Evolutionary conservation across 1,140 invertebrate species (phyloP), one percentile per base, ranked within the genome.

Genomic region (Anoplophora glabripennis): DNA sequence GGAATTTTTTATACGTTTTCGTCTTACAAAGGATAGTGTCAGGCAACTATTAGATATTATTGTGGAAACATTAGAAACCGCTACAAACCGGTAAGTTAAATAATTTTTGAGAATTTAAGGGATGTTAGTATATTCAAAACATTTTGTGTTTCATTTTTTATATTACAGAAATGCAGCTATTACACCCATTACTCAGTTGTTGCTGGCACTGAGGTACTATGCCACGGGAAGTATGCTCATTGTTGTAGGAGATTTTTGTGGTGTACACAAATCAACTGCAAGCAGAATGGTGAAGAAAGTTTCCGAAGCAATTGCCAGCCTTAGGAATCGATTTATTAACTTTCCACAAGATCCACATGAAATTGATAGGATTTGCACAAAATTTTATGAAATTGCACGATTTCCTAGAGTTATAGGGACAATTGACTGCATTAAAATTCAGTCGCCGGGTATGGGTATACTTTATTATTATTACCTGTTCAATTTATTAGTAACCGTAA

Each of bases 351-450:
- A 55, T 34, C 55, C 53, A 59, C 57, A 66, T 42, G 52, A 67
- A 57, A 57, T 66, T 36, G 17, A n/a, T 11, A 38, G 14, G 54
- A 57, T 28, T 28, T 28, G 21, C 21, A 28, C 21, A 28, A 28
- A 48, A 40, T 75, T 75, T 67, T 74, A 66, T 61, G 49, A 57
- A 28, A 72, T 70, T 36, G 67, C 71, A 10, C 17, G 53, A 49
- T 76, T 77, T 61, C 74, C 77, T 21, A 66, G 69, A 58, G 73
- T 76, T 28, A 51, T 77, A 28, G 76, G 75, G 18, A 69, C 64
- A 33, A 70, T 79, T 37, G 77, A 78, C 64, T 71, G 76, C 14
- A 28, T 28, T 28, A 28, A 28, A 28, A 28, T 28, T 28, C 21
- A 28, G 21, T 28, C 21, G 21, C 21, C 21, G 5, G 21, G 21